These are phyloP conservation scores for Smutsia temminckii DNA, from an alignment of 2,797 vertebrate species.

Conservation along the genomic window DNA sequence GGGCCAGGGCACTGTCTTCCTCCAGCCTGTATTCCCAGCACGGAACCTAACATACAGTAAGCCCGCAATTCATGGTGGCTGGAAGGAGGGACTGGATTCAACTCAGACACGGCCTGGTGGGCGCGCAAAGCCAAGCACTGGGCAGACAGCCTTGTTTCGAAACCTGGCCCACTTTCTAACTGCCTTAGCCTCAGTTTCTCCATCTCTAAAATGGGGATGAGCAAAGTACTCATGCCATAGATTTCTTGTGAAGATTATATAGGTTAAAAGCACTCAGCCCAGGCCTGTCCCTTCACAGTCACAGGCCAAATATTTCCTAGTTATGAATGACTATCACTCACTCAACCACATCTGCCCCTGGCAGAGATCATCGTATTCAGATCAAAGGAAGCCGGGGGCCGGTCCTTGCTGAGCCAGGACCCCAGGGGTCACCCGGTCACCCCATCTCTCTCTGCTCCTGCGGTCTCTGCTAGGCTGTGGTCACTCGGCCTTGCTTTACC, in stretches of 20 bases:
- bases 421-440: accelerated
- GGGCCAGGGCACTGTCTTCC: not conserved
- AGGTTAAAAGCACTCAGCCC: not conserved
- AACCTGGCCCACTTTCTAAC: not conserved
- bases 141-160: not conserved
- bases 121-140: not conserved
- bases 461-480: not conserved
- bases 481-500: not conserved
- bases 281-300: not conserved
- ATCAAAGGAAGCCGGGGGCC: accelerated
- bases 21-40: not conserved
- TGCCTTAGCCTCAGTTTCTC: not conserved
- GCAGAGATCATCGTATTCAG: accelerated
- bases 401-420: not conserved
- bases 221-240: not conserved
- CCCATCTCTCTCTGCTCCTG: not conserved
- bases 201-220: not conserved
- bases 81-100: not conserved
- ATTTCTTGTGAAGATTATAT: accelerated
- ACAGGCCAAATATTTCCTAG: not conserved
- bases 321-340: not conserved
- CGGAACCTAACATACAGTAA: accelerated
- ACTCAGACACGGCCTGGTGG: not conserved
- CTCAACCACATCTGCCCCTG: too few species aligned
- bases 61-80: accelerated